These are phyloP conservation scores for Butorides virescens DNA, from an alignment of 2,113 vertebrate genomes.

Conservation along the genomic window DNA sequence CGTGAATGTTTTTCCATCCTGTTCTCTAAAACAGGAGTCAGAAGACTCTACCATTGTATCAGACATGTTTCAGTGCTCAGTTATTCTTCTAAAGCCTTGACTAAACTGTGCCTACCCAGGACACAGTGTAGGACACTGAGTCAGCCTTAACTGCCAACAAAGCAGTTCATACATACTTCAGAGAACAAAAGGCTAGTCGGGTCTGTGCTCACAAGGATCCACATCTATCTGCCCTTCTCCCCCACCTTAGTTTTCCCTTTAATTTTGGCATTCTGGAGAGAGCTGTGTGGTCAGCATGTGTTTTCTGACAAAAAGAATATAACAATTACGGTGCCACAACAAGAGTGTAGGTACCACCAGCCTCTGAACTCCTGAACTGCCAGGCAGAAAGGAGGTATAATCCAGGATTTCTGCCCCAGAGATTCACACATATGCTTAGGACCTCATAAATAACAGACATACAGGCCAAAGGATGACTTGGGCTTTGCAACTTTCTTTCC, in stretches of 20 bases:
- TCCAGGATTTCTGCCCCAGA: not conserved
- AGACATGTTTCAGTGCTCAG: not conserved
- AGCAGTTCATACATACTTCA: not conserved
- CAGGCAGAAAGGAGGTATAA: not conserved
- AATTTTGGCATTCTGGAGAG: not conserved
- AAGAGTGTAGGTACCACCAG: not conserved
- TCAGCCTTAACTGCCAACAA: not conserved
- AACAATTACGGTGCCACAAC: not conserved
- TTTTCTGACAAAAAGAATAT: not conserved
- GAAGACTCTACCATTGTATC: not conserved
- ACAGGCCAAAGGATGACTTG: not conserved
- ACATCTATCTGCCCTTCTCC: not conserved
- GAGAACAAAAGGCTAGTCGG: not conserved
- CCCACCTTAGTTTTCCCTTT: not conserved
- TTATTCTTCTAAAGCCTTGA: not conserved
- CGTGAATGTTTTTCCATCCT: not conserved
- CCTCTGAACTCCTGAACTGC: not conserved
- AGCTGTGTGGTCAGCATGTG: not conserved
- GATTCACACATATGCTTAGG: not conserved
- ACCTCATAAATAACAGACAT: not conserved
- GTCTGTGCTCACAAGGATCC: not conserved
- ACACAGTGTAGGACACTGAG: not conserved
- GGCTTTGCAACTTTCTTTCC: not conserved
- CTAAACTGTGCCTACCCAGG: not conserved
- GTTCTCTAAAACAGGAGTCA: not conserved